These are phyloP conservation scores for Schizopygopsis pylzovi DNA, from an alignment of 2,797 vertebrate genomes.

Conservation along the genomic window DNA sequence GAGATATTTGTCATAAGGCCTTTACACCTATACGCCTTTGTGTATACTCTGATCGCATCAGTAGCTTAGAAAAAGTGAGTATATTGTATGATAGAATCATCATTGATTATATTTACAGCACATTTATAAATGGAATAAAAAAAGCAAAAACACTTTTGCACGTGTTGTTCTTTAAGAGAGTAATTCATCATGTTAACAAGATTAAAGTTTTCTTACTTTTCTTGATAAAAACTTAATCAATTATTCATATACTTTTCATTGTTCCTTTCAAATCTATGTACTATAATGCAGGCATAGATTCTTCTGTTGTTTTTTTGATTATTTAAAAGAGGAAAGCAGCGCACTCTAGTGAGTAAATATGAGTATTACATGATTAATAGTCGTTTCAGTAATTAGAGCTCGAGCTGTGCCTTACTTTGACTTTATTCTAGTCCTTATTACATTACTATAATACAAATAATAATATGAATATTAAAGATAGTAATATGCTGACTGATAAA, in stretches of 20 bases:
- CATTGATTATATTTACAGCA: neutral
- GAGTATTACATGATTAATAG: conserved; percentile 22
- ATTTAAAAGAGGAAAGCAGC: conserved; percentile 2
- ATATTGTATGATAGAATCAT: neutral
- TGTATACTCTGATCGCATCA: neutral
- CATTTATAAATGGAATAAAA: neutral
- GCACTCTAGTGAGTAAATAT: conserved; percentile 45
- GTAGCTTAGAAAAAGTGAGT: neutral
- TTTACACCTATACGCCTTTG: neutral
- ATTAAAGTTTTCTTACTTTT: neutral
- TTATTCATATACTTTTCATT: neutral
- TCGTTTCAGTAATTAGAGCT: neutral
- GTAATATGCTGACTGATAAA: neutral
- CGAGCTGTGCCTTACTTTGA: neutral
- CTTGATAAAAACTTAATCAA: neutral
- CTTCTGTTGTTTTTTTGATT: neutral
- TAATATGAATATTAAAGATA: neutral
- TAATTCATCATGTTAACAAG: neutral
- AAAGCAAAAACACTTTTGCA: neutral
- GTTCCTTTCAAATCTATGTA: neutral
- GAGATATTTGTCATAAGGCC: neutral
- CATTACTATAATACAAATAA: neutral
- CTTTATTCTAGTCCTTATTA: neutral
- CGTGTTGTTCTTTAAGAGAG: neutral
- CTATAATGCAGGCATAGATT: neutral